Base-by-base conservation (phyloP, 2,888 invertebrate genomes). In the Chouioia cunea region DNA sequence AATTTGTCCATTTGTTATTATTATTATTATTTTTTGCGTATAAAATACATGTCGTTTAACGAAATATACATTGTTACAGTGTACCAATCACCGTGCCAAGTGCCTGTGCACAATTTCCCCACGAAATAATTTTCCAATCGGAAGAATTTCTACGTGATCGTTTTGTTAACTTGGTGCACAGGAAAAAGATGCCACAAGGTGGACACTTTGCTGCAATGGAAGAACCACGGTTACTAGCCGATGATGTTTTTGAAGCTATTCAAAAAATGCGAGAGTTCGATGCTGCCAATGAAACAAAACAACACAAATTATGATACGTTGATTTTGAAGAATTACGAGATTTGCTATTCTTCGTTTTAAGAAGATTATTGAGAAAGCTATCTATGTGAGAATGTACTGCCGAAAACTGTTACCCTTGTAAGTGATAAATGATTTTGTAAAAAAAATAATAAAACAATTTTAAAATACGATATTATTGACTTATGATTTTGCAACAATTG, bases 181-280 rank as follows among this genome's bases (percentile, higher is more conserved):
- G 76, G 0, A 82, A 78, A 3, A 79, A 78, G 69, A 74, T 80
- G 71, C 77, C 82, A 0, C 75, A 77, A 6, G 86, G 85, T 22
- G 86, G 85, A 4, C 86, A 86, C 73, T 86, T 85, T 73, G 81
- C 83, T 0, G 83, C 85, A 3, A 48, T 85, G 52, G 81, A 85
- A 72, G 76, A 82, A 15, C 85, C 85, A 0, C 70, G 81, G 63
- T 65, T 83, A 1, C 70, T 86, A 12, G 80, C 81, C n/a, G 76
- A 80, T 20, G 86, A 86, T 73, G 68, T 85, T 43, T 82, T 78
- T 78, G 65, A 70, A 0, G 76, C 79, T 0, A 65, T 82, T 0
- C 48, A 69, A 14, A 70, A 70, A 54, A 78, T 80, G 73, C 59
- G 66, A n/a, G 44, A 59, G 67, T 20, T 20, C 4, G 4, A 59